Base-by-base conservation (phyloP, 2,888 invertebrate genomes). In the Chrysolina oricalcia region DNA sequence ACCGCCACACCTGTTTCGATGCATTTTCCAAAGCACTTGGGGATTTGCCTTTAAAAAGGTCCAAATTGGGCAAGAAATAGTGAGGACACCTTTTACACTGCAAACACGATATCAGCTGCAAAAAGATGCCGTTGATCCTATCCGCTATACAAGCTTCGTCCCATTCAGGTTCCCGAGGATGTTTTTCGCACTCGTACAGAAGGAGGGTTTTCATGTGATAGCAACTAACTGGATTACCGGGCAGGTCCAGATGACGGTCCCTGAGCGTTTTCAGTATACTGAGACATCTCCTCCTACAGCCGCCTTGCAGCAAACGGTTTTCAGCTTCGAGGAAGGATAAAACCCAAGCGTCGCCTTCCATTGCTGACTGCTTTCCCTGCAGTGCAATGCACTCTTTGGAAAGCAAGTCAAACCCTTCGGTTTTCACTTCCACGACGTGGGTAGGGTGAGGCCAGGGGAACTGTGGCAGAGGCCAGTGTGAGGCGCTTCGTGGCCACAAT, bases 261-360 rank as follows among this genome's bases (percentile, higher is more conserved):
- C 95, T 88, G 40, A 96, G 89, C 0, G 95, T 94, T 88, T 95
- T 95, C 70, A 96, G 88, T 70, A 96, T 93, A 85, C 94, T 94
- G 71, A 95, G 90, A 85, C 94, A 94, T 78, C 93, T 91, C 74
- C 92, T 90, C 10, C 95, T 90, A 66, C 83, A 84, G 21, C 83
- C 94, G 13, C 94, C 94, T 84, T 93, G 92, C 64, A 96, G 89
- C 15, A 96, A 90, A 50, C 94, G 89, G 82, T 93, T 93, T 88
- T 96, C 96, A 0, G 95, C 95, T 85, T 95, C 94, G 76, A 91
- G 90, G 88, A 95, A 95, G 13, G 93, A 93, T 86, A 96, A 89
- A 15, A 94, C 93, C 96, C 96, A 96, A 8, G 96, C 95, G 88
- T 96, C 96, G 2, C 96, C 96, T 87, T 96, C 96, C 91, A 95